Base-by-base conservation (phyloP, 2,888 invertebrate genomes). In the Zootermopsis nevadensis region DNA sequence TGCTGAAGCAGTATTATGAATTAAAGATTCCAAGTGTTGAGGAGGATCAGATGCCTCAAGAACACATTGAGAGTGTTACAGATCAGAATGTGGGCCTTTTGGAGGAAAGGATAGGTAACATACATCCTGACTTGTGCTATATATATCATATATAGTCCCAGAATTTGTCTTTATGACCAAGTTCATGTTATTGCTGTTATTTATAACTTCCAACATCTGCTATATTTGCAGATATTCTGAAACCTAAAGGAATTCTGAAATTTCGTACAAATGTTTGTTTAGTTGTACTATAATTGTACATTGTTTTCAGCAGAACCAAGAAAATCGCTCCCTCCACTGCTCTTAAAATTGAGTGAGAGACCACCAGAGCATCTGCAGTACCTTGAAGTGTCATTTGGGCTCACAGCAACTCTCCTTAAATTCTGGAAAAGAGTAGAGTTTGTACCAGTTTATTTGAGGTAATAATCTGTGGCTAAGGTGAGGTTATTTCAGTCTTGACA, bases 301-400 rank as follows among this genome's bases (percentile, higher is more conserved):
- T 72, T 77, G 1, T 80, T 2, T 77, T 72, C 69, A 22, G 35
- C 85, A 88, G 89, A 87, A 84, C 98, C 98, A 0, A 92, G 96
- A 84, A 92, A 94, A 69, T 94, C 95, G 84, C 92, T 99, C 6
- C 98, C 99, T 0, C 98, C 99, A 0, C 91, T 99, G 15, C 90
- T 99, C 35, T 92, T 95, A 85, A 95, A 98, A 86, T 91, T 99
- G 55, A 93, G 92, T 55, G 98, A 99, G 90, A 92, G 99, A 83
- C 91, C 89, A 24, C 94, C 98, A 0, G 98, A 98, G 88, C 92
- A 91, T 84, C 91, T 99, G 83, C 96, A 99, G 89, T 99, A 99
- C 87, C 88, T 99, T 38, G 99, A 99, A 10, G 98, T 98, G 3
- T 97, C 98, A 0, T 99, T 94, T 88, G 99, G 99, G 0, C 90